Conservation (phyloP, 2,113 vertebrate species). For the Triplophysa dalaica region DNA sequence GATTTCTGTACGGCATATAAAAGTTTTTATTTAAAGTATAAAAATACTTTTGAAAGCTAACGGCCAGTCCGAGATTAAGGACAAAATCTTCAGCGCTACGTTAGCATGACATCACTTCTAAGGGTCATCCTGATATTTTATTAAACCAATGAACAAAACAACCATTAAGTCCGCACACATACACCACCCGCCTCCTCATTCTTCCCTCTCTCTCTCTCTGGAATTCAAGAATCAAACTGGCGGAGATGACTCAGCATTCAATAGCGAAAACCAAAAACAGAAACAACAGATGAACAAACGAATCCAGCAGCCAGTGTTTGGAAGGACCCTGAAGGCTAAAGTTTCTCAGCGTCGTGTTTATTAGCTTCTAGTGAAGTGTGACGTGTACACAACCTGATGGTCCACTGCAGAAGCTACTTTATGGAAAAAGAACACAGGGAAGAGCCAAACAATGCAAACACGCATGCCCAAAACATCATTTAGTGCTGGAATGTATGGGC, state of each 20-base stretch:
- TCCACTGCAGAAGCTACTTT: constrained; percentile 31
- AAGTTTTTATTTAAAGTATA: constrained; percentile 51
- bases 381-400: constrained; percentile 47
- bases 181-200: not conserved
- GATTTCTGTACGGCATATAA: constrained; percentile 54
- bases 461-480: not conserved
- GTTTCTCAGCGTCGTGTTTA: constrained; percentile 25
- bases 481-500: not conserved
- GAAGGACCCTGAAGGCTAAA: constrained; percentile 5
- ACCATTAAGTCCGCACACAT: not conserved
- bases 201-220: constrained; percentile 13
- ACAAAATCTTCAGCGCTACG: not conserved
- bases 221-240: not conserved
- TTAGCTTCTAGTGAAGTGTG: constrained; percentile 44
- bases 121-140: constrained; percentile 26
- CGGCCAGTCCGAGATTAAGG: constrained; percentile 40
- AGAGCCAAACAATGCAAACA: not conserved
- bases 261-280: not conserved
- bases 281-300: constrained; percentile 27
- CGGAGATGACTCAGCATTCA: constrained; percentile 19
- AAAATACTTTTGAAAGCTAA: constrained; percentile 40
- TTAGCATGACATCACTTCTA: not conserved
- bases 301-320: constrained; percentile 3
- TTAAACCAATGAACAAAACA: not conserved
- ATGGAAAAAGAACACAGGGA: not conserved